Percentiles rank a stretch among this genome's conserved stretches.
Evolutionary conservation across 2,797 vertebrate species (phyloP).

Genomic region (Chiloscyllium punctatum): DNA sequence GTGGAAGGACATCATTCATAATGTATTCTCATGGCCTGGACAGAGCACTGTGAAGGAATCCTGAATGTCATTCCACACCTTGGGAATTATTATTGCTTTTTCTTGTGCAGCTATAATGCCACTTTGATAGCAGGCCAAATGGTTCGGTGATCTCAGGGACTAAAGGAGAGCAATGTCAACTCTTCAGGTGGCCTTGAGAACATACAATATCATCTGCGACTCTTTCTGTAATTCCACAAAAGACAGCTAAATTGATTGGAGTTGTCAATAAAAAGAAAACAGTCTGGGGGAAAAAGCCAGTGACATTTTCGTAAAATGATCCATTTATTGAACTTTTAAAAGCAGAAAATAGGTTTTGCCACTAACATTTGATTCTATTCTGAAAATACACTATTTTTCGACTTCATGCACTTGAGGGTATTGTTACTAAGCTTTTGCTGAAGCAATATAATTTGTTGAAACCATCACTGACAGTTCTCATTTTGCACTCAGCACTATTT

Average conservation of each 20-base stretch:
- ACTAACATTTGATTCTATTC: neutral
- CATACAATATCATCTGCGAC: neutral
- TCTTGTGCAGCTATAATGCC: constrained; percentile 41
- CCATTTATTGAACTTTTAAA: neutral
- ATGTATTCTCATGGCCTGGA: constrained; percentile 47
- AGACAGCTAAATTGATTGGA: constrained; percentile 28
- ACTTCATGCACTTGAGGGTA: neutral
- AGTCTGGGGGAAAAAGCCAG: constrained; percentile 4
- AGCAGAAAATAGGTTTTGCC: neutral
- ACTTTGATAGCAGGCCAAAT: constrained; percentile 40
- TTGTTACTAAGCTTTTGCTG: constrained; percentile 9
- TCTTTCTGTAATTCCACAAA: neutral
- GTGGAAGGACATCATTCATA: constrained; percentile 51
- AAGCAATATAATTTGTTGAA: constrained; percentile 12
- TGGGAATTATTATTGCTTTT: constrained; percentile 39
- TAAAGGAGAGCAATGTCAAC: constrained; percentile 21
- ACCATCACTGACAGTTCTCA: neutral
- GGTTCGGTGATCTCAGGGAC: constrained; percentile 39
- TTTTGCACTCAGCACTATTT: constrained; percentile 24
- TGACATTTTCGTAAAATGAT: constrained; percentile 2
- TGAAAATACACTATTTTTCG: no score
- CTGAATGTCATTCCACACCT: constrained; percentile 50
- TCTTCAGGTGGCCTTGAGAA: neutral
- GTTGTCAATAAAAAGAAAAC: constrained; percentile 29
- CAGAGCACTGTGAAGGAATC: constrained; percentile 58